These are phyloP conservation scores for Aphelocoma coerulescens DNA, from an alignment of 2,113 vertebrate species.

Conservation along the genomic window DNA sequence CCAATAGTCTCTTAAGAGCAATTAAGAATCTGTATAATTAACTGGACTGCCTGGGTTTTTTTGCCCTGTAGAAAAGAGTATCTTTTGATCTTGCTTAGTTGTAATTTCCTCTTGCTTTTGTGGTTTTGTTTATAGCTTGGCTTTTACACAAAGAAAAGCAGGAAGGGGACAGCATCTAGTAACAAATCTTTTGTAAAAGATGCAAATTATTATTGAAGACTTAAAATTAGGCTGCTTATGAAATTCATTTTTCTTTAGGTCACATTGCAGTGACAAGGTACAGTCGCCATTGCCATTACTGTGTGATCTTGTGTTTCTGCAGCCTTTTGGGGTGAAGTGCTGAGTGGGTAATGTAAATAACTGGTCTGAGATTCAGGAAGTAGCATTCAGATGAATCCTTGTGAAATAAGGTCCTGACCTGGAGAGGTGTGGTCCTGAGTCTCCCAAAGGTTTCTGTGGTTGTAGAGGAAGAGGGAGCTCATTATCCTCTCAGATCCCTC, in stretches of 20 bases:
- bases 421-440: not conserved
- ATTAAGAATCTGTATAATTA: constrained; percentile 27
- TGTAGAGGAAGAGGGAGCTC: not conserved
- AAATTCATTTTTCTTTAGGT: not conserved
- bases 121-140: not conserved
- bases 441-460: not conserved
- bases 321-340: not conserved
- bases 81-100: not conserved
- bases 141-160: not conserved
- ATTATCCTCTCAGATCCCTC: accelerated
- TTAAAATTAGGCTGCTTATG: not conserved
- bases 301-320: not conserved
- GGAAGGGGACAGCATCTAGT: not conserved
- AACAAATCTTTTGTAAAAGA: not conserved
- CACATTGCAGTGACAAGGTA: not conserved
- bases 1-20: not conserved
- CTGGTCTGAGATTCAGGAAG: not conserved
- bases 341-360: not conserved
- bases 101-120: not conserved
- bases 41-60: constrained; percentile 1
- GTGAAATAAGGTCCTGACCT: not conserved
- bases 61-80: not conserved
- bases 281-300: accelerated
- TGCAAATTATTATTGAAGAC: not conserved
- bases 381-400: not conserved